Evolutionary conservation across 2,797 vertebrate species (phyloP).

Genomic region (Triplophysa yarkandensis): DNA sequence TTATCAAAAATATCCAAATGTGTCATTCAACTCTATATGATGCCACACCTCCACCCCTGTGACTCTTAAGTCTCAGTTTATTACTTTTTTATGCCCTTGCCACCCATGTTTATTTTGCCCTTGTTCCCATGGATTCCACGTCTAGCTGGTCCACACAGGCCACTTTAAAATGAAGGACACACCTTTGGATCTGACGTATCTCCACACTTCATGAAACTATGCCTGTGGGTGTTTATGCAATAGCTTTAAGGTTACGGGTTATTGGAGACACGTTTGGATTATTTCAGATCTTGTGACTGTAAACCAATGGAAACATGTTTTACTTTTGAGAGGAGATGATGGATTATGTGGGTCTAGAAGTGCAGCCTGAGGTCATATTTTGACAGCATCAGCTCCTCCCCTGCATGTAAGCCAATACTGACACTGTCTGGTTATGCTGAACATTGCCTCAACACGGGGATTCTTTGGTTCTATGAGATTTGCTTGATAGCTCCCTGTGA

Average conservation of each 20-base stretch:
- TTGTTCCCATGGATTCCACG: constrained; percentile 23
- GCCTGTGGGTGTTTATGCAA: no score
- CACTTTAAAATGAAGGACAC: constrained; percentile 9
- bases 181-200: constrained; percentile 9
- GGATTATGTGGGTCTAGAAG: constrained; percentile 41
- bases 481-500: neutral
- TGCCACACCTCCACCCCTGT: neutral
- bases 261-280: constrained; percentile 25
- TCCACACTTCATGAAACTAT: no score
- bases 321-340: constrained; percentile 4
- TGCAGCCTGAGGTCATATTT: constrained; percentile 59
- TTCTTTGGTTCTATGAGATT: constrained; percentile 27
- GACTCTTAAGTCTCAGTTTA: neutral
- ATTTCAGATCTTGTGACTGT: constrained; percentile 24
- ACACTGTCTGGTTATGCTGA: constrained; percentile 65
- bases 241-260: no score
- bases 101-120: constrained; percentile 8
- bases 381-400: constrained; percentile 39
- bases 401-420: constrained; percentile 56
- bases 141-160: constrained; percentile 13
- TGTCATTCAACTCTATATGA: constrained; percentile 1
- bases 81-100: constrained; percentile 6
- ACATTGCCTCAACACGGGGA: constrained; percentile 19
- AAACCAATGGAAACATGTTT: constrained; percentile 32
- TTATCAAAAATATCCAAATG: neutral